Conservation (phyloP, 2,888 invertebrate species). For the Didymodactylos carnosus region DNA sequence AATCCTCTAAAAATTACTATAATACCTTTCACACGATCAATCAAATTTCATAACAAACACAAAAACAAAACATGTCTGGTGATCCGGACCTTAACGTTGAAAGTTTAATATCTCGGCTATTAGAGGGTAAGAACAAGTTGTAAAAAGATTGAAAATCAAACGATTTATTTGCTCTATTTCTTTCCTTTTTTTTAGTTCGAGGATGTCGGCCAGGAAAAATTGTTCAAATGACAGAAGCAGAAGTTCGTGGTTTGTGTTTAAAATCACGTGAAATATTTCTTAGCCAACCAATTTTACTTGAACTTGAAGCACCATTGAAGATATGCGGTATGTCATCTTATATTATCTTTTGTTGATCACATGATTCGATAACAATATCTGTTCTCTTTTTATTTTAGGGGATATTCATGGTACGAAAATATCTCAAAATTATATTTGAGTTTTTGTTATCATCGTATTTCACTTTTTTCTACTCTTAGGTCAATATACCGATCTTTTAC, state of each 20-base stretch:
- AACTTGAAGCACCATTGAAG: constrained; percentile 43
- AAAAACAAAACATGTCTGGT: background rate
- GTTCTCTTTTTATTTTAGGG: background rate
- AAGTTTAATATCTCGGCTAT: background rate
- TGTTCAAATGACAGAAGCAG: constrained; percentile 42
- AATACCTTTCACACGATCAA: too few species aligned
- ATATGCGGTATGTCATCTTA: constrained; percentile 37
- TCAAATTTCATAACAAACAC: too few species aligned
- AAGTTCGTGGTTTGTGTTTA: constrained; percentile 37
- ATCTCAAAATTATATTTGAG: too few species aligned
- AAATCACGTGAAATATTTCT: constrained; percentile 43
- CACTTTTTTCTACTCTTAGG: too few species aligned
- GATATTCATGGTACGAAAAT: constrained; percentile 36
- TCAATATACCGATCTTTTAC: constrained; percentile 33
- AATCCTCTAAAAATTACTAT: too few species aligned
- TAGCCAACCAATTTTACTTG: constrained; percentile 42
- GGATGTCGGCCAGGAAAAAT: constrained; percentile 66
- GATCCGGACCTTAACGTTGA: background rate
- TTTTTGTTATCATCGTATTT: too few species aligned
- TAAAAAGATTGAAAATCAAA: background rate
- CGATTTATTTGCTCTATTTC: too few species aligned
- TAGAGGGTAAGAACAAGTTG: constrained; percentile 18
- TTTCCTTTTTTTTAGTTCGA: constrained; percentile 34
- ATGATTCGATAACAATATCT: too few species aligned
- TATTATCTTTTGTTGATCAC: constrained; percentile 28